Evolutionary conservation across 2,113 vertebrate species (phyloP).

Genomic region (Labeo catla): DNA sequence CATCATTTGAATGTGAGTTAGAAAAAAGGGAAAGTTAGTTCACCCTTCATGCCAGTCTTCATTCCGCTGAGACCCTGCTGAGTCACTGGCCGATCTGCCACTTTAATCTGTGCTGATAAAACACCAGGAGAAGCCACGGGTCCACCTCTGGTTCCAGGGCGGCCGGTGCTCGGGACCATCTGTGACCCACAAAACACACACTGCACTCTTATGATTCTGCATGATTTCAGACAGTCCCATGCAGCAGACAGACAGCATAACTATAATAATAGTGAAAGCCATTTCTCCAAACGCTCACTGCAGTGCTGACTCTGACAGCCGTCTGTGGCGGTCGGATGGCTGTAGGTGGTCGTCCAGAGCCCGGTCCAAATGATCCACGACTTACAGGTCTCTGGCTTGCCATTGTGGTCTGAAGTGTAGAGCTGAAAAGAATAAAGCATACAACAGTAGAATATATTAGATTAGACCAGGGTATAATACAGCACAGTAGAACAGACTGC

Average conservation of each 20-base stretch:
- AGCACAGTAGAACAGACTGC: no score
- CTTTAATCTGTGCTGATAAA: constrained; percentile 90
- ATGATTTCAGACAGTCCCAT: no score
- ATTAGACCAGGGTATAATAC: no score
- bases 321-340: constrained; percentile 79
- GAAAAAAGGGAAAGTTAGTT: background rate
- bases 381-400: constrained; percentile 83
- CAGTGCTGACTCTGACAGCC: constrained; percentile 80
- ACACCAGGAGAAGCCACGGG: constrained; percentile 75
- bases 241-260: background rate
- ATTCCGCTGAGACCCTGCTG: constrained; percentile 97
- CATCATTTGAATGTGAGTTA: background rate
- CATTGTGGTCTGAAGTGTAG: constrained; percentile 68
- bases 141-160: constrained; percentile 80
- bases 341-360: constrained; percentile 78
- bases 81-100: constrained; percentile 93
- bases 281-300: constrained; percentile 66
- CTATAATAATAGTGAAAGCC: background rate
- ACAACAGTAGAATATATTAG: no score
- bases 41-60: constrained; percentile 94
- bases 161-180: constrained; percentile 85
- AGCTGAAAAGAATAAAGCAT: no score
- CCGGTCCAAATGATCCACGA: constrained; percentile 73
- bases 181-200: constrained; percentile 55
- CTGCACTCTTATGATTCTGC: background rate